Evolutionary conservation across 53 echinoderm and acorn worm species (phyloP).

Genomic region (Henricia sp.): DNA sequence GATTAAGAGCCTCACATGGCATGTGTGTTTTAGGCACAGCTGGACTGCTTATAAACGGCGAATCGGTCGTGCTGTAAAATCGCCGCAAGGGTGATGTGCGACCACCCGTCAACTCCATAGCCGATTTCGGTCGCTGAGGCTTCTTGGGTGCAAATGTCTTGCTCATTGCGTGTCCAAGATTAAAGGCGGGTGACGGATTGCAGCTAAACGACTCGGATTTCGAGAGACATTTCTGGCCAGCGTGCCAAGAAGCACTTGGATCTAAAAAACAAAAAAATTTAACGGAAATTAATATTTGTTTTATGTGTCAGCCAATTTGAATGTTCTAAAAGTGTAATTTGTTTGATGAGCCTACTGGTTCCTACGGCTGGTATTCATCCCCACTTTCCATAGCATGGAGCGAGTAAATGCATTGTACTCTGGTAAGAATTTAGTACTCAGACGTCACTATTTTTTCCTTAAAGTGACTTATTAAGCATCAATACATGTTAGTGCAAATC

Average conservation of each 20-base stretch:
- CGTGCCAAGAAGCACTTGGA: slow-evolving; percentile 74
- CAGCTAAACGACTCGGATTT: slow-evolving; percentile 16
- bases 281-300: not conserved
- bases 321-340: not conserved
- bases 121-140: slow-evolving; percentile 34
- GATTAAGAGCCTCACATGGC: slow-evolving; percentile 62
- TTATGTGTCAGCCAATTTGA: not conserved
- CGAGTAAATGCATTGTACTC: too few relatives aligned
- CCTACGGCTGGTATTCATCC: too few relatives aligned
- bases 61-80: slow-evolving; percentile 64
- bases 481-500: not conserved
- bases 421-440: too few relatives aligned
- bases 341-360: too few relatives aligned
- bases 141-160: slow-evolving; percentile 59
- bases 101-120: slow-evolving; percentile 47
- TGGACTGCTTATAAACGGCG: slow-evolving; percentile 80
- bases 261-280: too few relatives aligned
- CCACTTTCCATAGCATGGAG: too few relatives aligned
- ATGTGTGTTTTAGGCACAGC: slow-evolving; percentile 86
- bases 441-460: too few relatives aligned
- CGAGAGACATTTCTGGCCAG: slow-evolving; percentile 57
- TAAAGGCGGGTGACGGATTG: slow-evolving; percentile 55
- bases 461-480: too few relatives aligned
- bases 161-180: slow-evolving; percentile 78
- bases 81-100: slow-evolving; percentile 60